These are phyloP conservation scores for Napeogenes sylphis DNA, from an alignment of 2,888 invertebrate species.

Conservation along the genomic window DNA sequence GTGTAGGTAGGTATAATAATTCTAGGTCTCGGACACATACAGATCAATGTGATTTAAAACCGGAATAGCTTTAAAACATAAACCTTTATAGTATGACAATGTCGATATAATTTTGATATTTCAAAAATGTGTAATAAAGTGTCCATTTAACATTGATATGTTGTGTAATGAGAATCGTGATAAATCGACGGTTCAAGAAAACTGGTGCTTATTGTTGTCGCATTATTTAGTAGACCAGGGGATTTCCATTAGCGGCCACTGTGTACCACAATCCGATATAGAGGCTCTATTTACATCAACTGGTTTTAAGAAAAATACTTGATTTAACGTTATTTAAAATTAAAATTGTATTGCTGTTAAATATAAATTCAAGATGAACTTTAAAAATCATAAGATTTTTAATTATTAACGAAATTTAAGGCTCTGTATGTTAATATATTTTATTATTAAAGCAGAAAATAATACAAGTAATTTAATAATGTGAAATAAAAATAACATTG, in stretches of 20 bases:
- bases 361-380: no score
- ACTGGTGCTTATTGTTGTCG: constrained; percentile 29
- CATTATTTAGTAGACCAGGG: constrained; percentile 27
- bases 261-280: constrained; percentile 26
- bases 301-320: not conserved
- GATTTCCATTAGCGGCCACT: constrained; percentile 30
- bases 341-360: no score
- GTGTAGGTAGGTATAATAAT: not conserved
- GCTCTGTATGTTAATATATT: no score
- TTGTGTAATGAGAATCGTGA: constrained; percentile 11
- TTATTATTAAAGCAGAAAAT: no score
- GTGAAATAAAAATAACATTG: constrained; percentile 7
- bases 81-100: no score
- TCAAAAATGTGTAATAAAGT: not conserved
- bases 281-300: constrained; percentile 16
- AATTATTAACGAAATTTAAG: no score
- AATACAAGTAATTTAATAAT: not conserved
- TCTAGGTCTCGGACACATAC: constrained; percentile 4
- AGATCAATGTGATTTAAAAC: not conserved
- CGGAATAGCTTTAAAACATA: not conserved
- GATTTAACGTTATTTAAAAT: no score
- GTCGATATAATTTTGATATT: not conserved
- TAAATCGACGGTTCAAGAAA: constrained; percentile 22
- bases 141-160: constrained; percentile 3
- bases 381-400: no score